Base-by-base conservation (phyloP, 2,888 invertebrate species). In the Smittia sp. region DNA sequence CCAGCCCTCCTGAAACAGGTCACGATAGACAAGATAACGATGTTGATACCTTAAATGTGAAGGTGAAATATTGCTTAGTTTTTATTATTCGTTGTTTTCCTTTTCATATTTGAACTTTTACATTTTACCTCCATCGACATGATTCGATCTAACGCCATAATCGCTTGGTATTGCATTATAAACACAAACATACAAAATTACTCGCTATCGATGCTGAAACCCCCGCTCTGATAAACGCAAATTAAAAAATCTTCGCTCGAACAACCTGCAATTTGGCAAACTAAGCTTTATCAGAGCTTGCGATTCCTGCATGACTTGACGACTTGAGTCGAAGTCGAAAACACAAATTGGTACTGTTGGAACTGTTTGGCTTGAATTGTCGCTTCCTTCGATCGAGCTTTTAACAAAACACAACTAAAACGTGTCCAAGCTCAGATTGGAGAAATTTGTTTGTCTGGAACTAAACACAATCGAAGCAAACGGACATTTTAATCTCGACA, bases 31-130 rank as follows among this genome's bases (percentile, higher is more conserved):
- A 69, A 52, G 69, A 69, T 25, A 18, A 22, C 13, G 69, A 69
- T 22, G 69, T 24, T 39, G 41, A 24, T 24, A 54, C 69, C 25
- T 69, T 69, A 20, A 52, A 69, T 69, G 27, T 54, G 20, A 69
- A 69, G 69, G 69, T 69, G 69, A 69, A 69, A 69, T 69, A 69
- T 69, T 69, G n/a, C 27, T 22, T 24, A 24, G 18, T 54, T 69
- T 27, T 46, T 69, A 27, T 69, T 15, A 18, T 46, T 69, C 2
- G 2, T 58, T 4, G 18, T 20, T 58, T 18, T 58, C 22, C 22
- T 58, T 22, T 18, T 58, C 63, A 46, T 15, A 46, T 46, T 46
- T 13, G 46, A 46, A 46, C 13, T 46, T 39, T 46, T 46, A 15
- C 15, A n/a, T 46, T 46, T n/a, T 15, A 46, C 13, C n/a, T 46